phyloP scores from a whole-genome alignment of 37 sponge, comb jelly and placozoan species.

The Halichondria panicea region DNA sequence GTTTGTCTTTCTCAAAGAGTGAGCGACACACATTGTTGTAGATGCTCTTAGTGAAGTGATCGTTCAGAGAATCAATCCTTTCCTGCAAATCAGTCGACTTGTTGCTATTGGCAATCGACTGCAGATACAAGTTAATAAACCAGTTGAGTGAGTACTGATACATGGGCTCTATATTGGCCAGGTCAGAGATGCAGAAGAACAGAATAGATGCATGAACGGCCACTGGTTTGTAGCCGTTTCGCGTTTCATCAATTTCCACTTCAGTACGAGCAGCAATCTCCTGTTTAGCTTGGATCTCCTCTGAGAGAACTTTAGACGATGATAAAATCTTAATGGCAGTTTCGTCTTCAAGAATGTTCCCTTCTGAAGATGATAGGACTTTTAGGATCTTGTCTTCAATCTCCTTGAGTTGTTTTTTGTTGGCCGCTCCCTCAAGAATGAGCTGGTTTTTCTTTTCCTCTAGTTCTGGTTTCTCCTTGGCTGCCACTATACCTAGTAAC shows the following conservation, averaged over 20 bases:
- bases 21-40: constrained; percentile 98
- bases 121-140: constrained; percentile 96
- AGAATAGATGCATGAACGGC: constrained; percentile 91
- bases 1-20: constrained; percentile 98
- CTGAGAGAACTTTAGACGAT: constrained; percentile 90
- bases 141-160: constrained; percentile 96
- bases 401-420: constrained; percentile 96
- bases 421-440: constrained; percentile 91
- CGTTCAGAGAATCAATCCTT: constrained; percentile 87
- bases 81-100: constrained; percentile 80
- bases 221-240: constrained; percentile 97
- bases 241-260: constrained; percentile 93
- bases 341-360: constrained; percentile 97
- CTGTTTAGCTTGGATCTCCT: constrained; percentile 95
- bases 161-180: constrained; percentile 98
- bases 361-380: constrained; percentile 89
- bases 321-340: constrained; percentile 94
- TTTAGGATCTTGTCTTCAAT: constrained; percentile 99
- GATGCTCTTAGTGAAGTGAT: constrained; percentile 96
- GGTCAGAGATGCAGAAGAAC: constrained; percentile 97
- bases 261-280: constrained; percentile 93
- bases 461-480: constrained; percentile 97
- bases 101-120: constrained; percentile 92
- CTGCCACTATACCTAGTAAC: constrained; percentile 96
- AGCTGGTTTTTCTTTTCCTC: constrained; percentile 98